phyloP scores from a whole-genome alignment of 1,140 invertebrate genomes.

The Ptiloglossa arizonensis region DNA sequence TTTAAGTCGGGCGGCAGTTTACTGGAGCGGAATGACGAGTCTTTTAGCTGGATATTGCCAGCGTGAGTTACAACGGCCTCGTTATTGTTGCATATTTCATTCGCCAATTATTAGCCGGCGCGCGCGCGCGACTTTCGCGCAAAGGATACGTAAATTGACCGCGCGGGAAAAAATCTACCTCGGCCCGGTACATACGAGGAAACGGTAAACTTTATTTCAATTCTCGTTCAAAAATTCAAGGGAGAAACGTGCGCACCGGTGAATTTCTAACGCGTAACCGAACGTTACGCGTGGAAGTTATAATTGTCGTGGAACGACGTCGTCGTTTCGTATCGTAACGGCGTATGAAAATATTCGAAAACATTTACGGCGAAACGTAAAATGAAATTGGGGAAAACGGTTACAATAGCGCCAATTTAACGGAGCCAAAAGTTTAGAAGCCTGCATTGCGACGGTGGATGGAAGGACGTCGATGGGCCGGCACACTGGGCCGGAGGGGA shows the following conservation, averaged over 20 bases:
- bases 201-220: slow-evolving; percentile 35
- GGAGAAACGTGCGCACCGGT: neutral
- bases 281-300: too few relatives aligned
- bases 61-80: slow-evolving; percentile 49
- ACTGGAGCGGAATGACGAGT: slow-evolving; percentile 60
- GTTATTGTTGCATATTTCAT: slow-evolving; percentile 62
- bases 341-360: too few relatives aligned
- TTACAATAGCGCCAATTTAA: slow-evolving; percentile 44
- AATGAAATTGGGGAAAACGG: neutral
- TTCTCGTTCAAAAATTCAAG: slow-evolving; percentile 19
- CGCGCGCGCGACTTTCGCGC: slow-evolving; percentile 29
- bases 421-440: slow-evolving; percentile 57
- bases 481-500: too few relatives aligned
- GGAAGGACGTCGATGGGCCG: too few relatives aligned
- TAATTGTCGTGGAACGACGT: too few relatives aligned
- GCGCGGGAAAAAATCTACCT: neutral
- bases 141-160: slow-evolving; percentile 33
- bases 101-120: slow-evolving; percentile 54
- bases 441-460: slow-evolving; percentile 68
- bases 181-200: neutral
- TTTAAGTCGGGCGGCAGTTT: slow-evolving; percentile 62
- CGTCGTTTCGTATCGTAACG: too few relatives aligned
- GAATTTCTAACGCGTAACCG: neutral
- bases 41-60: slow-evolving; percentile 61
- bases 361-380: neutral